Conservation (phyloP, 2,888 invertebrate species). For the Drosophila barbarae region DNA sequence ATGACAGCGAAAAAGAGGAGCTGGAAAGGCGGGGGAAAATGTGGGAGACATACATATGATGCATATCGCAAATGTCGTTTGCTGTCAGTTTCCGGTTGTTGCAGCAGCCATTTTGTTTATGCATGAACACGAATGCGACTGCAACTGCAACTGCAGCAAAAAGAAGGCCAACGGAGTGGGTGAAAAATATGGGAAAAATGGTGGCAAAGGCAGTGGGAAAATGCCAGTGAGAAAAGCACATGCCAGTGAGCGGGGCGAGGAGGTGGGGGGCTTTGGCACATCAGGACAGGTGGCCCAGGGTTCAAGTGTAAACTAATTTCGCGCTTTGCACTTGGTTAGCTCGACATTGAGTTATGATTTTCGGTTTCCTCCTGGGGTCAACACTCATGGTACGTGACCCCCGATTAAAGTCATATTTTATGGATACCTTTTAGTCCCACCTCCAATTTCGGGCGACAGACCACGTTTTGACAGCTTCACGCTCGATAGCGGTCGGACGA, state of each 20-base stretch:
- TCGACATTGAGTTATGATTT: conserved; percentile 62
- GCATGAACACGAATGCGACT: conserved; percentile 71
- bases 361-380: conserved; percentile 33
- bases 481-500: conserved; percentile 29
- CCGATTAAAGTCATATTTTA: conserved; percentile 32
- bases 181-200: neutral
- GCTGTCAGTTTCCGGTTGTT: conserved; percentile 75
- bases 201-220: neutral
- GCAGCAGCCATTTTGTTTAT: conserved; percentile 74
- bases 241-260: conserved; percentile 4
- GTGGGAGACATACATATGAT: conserved; percentile 57
- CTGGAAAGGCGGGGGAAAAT: neutral
- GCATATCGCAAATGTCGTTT: conserved; percentile 74
- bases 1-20: conserved; percentile 10
- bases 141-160: conserved; percentile 40
- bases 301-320: conserved; percentile 66
- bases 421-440: conserved; percentile 7
- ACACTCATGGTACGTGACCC: conserved; percentile 31
- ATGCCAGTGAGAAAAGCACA: neutral
- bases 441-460: conserved; percentile 3
- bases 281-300: conserved; percentile 29
- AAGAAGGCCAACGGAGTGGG: conserved; percentile 7
- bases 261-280: neutral
- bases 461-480: conserved; percentile 29
- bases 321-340: conserved; percentile 44